A percentile compares a stretch with the other conserved stretches of the same genome.
These are phyloP conservation scores for Mus minutoides DNA, from an alignment of 2,797 vertebrate genomes.

Conservation along the genomic window DNA sequence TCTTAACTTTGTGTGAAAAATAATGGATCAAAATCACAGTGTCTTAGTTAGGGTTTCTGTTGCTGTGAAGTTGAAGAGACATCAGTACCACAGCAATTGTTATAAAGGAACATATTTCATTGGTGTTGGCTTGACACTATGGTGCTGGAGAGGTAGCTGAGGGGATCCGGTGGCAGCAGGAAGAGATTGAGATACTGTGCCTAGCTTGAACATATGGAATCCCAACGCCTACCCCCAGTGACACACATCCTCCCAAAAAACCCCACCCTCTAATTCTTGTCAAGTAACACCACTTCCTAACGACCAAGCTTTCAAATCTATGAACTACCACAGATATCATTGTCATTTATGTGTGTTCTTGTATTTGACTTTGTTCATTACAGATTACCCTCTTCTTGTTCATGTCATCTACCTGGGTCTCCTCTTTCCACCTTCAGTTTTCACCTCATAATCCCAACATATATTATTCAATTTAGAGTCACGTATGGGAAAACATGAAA, in stretches of 20 bases:
- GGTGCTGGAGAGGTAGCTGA: neutral
- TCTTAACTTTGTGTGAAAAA: neutral
- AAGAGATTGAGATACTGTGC: neutral
- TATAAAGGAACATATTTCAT: neutral
- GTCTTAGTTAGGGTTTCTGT: neutral
- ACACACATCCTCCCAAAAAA: neutral
- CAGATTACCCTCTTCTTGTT: no score
- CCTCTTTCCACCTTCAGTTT: neutral
- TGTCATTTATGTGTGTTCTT: neutral
- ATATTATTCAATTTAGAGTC: neutral
- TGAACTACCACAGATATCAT: neutral
- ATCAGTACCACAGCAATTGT: neutral
- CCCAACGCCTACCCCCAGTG: no score
- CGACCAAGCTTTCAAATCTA: neutral
- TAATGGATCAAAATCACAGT: neutral
- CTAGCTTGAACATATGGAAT: neutral
- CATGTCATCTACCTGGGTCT: neutral
- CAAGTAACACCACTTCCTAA: no score
- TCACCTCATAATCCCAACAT: neutral
- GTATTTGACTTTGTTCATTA: neutral
- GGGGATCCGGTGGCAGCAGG: neutral
- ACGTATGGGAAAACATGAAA: neutral
- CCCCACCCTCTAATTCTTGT: neutral
- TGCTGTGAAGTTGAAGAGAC: neutral
- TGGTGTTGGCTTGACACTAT: neutral